Evolutionary conservation across 2,113 vertebrate genomes (phyloP).

Genomic region (Odocoileus virginianus): DNA sequence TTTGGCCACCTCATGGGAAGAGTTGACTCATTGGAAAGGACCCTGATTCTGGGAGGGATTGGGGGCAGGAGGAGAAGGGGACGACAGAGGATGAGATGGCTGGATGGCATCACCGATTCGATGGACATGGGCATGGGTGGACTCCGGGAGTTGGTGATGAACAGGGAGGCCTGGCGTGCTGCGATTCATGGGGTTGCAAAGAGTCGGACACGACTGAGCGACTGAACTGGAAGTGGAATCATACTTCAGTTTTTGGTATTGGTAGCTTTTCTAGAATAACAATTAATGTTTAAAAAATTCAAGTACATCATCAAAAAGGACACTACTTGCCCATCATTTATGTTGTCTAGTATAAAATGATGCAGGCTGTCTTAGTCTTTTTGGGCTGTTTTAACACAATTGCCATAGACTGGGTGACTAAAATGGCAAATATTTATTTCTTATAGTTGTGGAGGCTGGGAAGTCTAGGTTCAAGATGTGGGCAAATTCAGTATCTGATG

Average conservation of each 20-base stretch:
- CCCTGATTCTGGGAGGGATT: background rate
- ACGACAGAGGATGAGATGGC: background rate
- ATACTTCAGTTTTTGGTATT: slow-evolving; percentile 3
- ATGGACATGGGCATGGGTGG: background rate
- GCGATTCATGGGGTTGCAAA: rapidly evolving
- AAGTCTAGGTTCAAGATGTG: background rate
- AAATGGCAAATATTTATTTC: background rate
- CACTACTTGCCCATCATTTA: background rate
- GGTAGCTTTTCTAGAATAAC: background rate
- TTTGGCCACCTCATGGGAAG: rapidly evolving
- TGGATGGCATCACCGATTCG: background rate
- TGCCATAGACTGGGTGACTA: background rate
- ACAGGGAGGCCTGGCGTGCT: background rate
- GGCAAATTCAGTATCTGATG: background rate
- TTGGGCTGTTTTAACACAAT: background rate
- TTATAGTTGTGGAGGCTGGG: background rate
- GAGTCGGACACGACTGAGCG: rapidly evolving
- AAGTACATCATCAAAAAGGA: background rate
- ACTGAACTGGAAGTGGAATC: background rate
- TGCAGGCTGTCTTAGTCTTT: background rate
- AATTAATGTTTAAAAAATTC: background rate
- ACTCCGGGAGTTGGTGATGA: background rate
- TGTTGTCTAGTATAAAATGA: background rate
- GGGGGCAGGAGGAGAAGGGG: background rate
- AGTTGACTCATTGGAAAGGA: background rate